Base-by-base conservation (phyloP, 2,797 vertebrate genomes). In the Ammospiza maritima region DNA sequence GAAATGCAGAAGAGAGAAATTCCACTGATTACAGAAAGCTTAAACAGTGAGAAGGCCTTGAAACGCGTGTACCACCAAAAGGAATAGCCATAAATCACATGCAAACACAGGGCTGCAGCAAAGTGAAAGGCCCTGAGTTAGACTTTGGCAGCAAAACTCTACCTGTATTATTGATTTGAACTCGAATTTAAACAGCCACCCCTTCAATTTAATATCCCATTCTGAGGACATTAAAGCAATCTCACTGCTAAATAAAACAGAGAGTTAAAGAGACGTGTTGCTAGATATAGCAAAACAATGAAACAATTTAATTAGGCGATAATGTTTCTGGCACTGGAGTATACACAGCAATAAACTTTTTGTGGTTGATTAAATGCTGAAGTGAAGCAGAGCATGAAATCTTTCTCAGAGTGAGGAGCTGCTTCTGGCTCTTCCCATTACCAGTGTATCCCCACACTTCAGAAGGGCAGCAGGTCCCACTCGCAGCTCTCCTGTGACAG, bases 31-130 rank as follows among this genome's bases (percentile, higher is more conserved):
- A 97, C 97, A 97, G 94, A 96, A 96, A 96, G 93, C 97, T 98
- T 98, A 96, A 98, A 97, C 97, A 98, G 97, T 97, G 97, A 97
- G 97, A 98, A 98, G 96, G 98, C 98, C 97, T 96, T 97, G 97
- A 98, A 98, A 98, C 95, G 36, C 91, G 67, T 65, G 51, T 98
- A 97, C 98, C 98, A 97, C 85, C 94, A 80, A 67, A 83, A 96
- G 96, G 97, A 98, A 98, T 97, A 98, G 98, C 97, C 97, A 98
- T 97, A 97, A 97, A 98, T 97, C 94, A 94, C 32, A 61, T 18
- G 53, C 1, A 18, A 96, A 85, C 56, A 73, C 11, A 88, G 51
- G 53, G 92, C 91, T 82, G 85, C 67, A 64, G 91, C 60, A 71
- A 97, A 96, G 85, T 72, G 57, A 92, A 93, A 94, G 93, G 85